Base-by-base conservation (phyloP, 2,113 vertebrate species). In the Oceanodroma tethys region DNA sequence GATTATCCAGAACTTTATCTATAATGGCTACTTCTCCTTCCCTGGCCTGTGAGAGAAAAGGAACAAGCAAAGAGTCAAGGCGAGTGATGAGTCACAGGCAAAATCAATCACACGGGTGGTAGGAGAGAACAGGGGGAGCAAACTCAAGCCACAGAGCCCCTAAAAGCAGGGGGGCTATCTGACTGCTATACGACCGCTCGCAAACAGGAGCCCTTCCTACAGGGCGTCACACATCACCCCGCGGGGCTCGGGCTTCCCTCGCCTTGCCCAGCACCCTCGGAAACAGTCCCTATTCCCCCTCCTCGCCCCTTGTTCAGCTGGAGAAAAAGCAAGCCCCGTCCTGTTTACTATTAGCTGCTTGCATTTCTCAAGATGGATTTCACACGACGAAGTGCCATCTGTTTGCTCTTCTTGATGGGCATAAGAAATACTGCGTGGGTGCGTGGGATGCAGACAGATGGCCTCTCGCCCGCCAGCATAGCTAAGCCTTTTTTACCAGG, bases 1-100 rank as follows among this genome's bases (percentile, higher is more conserved):
- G 99, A 97, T 99, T 99, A 98, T 99, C 98, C 98, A 99, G 97
- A 97, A 99, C 98, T 98, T 99, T 99, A 97, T 99, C 99, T 98
- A 99, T 99, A 98, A 99, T 97, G 97, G 99, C 99, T 98, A 99
- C 98, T 98, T 99, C 99, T 97, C 99, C 99, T 99, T 99, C 99
- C 98, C 99, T 99, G 98, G 99, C 99, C 99, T 99, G 96, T 97
- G 97, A 97, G 96, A 97, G 94, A 98, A 98, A 98, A 98, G 96
- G 92, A 98, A 95, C 45, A 63, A 95, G 79, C 96, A 97, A 91
- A 97, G 93, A 97, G 97, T 96, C 75, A 93, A 36, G 59, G 73
- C 2, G 16, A 85, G 90, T 13, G 91, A 88, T 90, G 45, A 71
- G 48, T 63, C 26, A 63, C 21, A 5, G 34, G 18, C 59, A 94